Percentiles rank a stretch among this genome's conserved stretches.
Evolutionary conservation across 2,113 vertebrate species (phyloP).

Genomic region (Saguinus imperator): DNA sequence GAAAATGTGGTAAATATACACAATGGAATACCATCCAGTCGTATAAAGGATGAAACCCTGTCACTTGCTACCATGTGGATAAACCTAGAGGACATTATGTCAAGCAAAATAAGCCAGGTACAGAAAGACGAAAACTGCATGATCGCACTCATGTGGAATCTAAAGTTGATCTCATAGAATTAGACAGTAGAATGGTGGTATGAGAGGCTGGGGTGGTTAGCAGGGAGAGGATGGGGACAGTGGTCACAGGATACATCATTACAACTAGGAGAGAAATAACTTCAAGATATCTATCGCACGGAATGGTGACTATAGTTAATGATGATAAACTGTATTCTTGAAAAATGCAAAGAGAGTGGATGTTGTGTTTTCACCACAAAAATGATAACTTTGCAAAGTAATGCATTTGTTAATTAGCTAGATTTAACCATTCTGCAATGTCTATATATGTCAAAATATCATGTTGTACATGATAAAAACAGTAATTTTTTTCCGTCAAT

Average conservation of each 20-base stretch:
- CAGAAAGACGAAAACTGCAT: not conserved
- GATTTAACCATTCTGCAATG: not conserved
- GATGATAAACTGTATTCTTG: not conserved
- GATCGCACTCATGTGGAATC: not conserved
- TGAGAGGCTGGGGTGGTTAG: not conserved
- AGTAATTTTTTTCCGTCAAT: not conserved
- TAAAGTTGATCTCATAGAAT: not conserved
- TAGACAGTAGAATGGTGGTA: not conserved
- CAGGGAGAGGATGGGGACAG: not conserved
- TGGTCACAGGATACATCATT: not conserved
- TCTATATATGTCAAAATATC: not conserved
- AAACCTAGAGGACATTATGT: not conserved
- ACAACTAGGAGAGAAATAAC: not conserved
- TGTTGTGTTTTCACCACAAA: not conserved
- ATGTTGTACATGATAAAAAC: not conserved
- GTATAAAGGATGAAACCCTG: not conserved
- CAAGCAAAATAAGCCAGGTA: not conserved
- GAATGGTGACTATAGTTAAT: not conserved
- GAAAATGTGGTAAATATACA: not conserved
- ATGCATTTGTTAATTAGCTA: not conserved
- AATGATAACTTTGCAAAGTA: not conserved
- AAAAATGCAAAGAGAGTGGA: not conserved
- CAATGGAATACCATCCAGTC: not conserved
- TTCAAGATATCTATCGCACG: not conserved
- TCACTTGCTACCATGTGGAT: not conserved